Conservation (phyloP, 2,797 vertebrate species). For the Erethizon dorsatum region DNA sequence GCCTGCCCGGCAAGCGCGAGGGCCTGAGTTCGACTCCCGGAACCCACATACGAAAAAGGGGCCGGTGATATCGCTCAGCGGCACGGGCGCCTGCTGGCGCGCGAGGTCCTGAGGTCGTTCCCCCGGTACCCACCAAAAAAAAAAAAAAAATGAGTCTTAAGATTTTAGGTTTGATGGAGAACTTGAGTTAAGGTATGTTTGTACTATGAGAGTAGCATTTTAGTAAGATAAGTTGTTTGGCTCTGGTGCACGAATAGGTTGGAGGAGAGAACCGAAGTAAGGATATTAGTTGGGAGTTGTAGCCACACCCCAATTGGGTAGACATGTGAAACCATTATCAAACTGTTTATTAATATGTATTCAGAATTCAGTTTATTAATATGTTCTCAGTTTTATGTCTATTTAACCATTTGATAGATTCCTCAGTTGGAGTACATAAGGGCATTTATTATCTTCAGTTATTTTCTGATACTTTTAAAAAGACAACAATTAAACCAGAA, state of each 20-base stretch:
- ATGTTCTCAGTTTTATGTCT: background rate
- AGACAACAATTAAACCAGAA: constrained; percentile 6
- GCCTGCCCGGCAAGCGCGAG: too few species aligned
- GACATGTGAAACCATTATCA: background rate
- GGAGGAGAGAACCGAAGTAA: background rate
- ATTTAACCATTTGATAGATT: background rate
- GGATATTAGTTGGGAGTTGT: background rate
- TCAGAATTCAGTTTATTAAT: background rate
- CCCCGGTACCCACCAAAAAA: too few species aligned
- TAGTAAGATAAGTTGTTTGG: background rate
- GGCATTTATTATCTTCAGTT: background rate
- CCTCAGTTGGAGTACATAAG: background rate
- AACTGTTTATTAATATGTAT: background rate
- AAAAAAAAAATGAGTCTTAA: background rate
- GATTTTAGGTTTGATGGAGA: constrained; percentile 1
- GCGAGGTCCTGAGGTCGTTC: too few species aligned
- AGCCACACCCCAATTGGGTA: background rate
- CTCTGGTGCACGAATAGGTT: background rate
- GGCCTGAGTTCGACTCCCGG: too few species aligned
- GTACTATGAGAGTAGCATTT: constrained; percentile 2
- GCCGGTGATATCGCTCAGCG: too few species aligned
- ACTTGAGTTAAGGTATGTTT: background rate
- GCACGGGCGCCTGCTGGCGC: too few species aligned
- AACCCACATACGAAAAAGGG: too few species aligned
- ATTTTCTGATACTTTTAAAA: background rate